Conservation (phyloP, 2,888 invertebrate genomes). For the Orthosia cruda region DNA sequence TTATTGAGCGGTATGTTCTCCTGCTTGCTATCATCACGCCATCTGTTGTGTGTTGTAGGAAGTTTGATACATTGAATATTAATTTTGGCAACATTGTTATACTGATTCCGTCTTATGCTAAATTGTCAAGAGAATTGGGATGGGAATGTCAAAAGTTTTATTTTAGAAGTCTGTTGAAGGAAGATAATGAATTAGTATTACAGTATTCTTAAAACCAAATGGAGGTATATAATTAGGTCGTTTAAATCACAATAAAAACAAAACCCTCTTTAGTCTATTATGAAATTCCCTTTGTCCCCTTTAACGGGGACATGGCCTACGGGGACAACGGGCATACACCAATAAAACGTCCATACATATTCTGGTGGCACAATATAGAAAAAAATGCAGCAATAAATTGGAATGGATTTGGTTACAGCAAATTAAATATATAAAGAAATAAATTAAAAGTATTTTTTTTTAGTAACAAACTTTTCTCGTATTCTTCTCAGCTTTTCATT, state of each 20-base stretch:
- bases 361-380: too few species aligned
- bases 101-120: slow-evolving; percentile 31
- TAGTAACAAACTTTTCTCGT: too few species aligned
- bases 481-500: too few species aligned
- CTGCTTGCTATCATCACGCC: slow-evolving; percentile 33
- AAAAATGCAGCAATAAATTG: too few species aligned
- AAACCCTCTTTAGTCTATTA: too few species aligned
- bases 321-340: too few species aligned
- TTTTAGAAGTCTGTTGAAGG: not conserved
- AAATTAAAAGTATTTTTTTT: too few species aligned
- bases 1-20: slow-evolving; percentile 49
- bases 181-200: not conserved
- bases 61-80: slow-evolving; percentile 60
- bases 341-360: too few species aligned
- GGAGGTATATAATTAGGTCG: not conserved
- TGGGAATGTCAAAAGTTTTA: not conserved
- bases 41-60: slow-evolving; percentile 40
- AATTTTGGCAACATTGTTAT: slow-evolving; percentile 32
- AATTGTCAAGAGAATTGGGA: slow-evolving; percentile 9
- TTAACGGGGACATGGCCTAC: too few species aligned
- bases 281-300: too few species aligned
- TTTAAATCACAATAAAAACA: not conserved
- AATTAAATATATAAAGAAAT: too few species aligned
- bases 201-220: not conserved
- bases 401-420: too few species aligned